These are phyloP conservation scores for Liodrosophila aerea DNA, from an alignment of 2,888 invertebrate genomes.

Conservation along the genomic window DNA sequence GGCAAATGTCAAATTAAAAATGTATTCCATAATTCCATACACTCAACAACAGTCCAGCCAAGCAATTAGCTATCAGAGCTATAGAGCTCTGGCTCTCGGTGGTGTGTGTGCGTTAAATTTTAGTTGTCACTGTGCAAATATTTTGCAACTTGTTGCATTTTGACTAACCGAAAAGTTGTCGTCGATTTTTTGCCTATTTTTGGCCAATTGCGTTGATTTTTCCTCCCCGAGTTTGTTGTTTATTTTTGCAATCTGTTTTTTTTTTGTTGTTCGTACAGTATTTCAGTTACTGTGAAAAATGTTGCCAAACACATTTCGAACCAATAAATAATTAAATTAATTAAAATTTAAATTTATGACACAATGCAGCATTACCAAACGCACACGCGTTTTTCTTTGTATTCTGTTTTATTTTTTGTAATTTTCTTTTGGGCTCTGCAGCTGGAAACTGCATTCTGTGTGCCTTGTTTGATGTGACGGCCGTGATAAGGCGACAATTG, in stretches of 20 bases:
- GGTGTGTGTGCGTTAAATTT: slow-evolving; percentile 46
- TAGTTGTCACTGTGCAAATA: slow-evolving; percentile 61
- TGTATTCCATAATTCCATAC: slow-evolving; percentile 74
- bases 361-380: slow-evolving; percentile 55
- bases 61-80: slow-evolving; percentile 65
- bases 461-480: slow-evolving; percentile 68
- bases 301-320: slow-evolving; percentile 57
- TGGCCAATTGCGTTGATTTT: slow-evolving; percentile 54
- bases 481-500: slow-evolving; percentile 76
- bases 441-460: slow-evolving; percentile 59
- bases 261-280: slow-evolving; percentile 9
- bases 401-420: slow-evolving; percentile 9
- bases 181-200: slow-evolving; percentile 57
- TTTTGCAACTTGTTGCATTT: slow-evolving; percentile 72
- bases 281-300: slow-evolving; percentile 54
- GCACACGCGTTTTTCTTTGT: slow-evolving; percentile 55
- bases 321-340: slow-evolving; percentile 77
- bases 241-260: slow-evolving; percentile 9
- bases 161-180: slow-evolving; percentile 41
- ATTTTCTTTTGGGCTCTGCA: slow-evolving; percentile 42
- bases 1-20: slow-evolving; percentile 77
- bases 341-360: slow-evolving; percentile 77
- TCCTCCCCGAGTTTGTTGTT: slow-evolving; percentile 15
- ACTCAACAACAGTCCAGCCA: slow-evolving; percentile 48
- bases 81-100: slow-evolving; percentile 9